Conservation (phyloP, 2,797 vertebrate species). For the Sardinella longiceps region DNA sequence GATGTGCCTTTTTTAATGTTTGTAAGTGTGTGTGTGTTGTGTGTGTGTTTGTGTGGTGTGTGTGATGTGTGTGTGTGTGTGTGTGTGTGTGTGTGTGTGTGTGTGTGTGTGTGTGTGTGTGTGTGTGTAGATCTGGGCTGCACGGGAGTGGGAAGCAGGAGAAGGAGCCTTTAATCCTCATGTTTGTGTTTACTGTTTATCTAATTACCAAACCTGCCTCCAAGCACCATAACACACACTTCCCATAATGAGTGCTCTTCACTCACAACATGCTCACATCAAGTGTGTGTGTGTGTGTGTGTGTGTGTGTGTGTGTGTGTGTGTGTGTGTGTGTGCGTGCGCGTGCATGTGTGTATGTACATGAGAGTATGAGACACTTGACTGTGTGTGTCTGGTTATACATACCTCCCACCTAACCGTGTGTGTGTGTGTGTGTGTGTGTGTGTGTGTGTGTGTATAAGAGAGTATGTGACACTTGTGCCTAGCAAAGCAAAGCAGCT, state of each 20-base stretch:
- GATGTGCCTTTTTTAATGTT: background rate
- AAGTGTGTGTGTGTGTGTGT: background rate
- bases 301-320: slow-evolving; percentile 16
- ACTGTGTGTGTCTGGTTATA: too few species aligned
- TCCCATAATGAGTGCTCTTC: background rate
- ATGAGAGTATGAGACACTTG: too few species aligned
- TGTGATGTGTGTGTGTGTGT: slow-evolving; percentile 16
- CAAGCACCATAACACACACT: background rate
- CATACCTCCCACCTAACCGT: background rate
- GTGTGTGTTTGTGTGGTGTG: slow-evolving; percentile 10
- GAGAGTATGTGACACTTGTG: too few species aligned
- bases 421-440: background rate
- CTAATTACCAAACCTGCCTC: background rate
- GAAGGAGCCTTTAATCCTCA: background rate
- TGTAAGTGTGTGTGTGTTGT: slow-evolving; percentile 25
- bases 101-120: slow-evolving; percentile 23
- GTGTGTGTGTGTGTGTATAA: slow-evolving; percentile 30
- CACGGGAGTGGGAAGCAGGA: slow-evolving; percentile 86
- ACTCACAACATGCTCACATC: background rate
- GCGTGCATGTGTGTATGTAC: background rate
- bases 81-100: slow-evolving; percentile 25
- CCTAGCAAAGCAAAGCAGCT: too few species aligned
- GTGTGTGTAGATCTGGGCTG: slow-evolving; percentile 32
- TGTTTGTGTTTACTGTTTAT: background rate
- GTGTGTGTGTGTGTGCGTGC: background rate